phyloP scores from a whole-genome alignment of 2,888 invertebrate species.

The Beris morrisii region DNA sequence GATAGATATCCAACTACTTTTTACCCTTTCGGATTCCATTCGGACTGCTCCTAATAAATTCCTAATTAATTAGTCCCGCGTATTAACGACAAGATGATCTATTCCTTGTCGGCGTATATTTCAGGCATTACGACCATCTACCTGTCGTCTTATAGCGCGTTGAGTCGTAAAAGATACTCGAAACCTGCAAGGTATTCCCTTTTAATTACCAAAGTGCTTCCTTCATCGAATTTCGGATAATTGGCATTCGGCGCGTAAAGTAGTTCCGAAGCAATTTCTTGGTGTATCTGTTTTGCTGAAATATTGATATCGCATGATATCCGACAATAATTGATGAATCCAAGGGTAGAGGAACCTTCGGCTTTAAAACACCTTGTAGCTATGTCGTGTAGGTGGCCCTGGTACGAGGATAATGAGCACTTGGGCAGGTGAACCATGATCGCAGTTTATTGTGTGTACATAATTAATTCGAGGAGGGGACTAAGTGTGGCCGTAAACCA shows the following conservation, averaged over 20 bases:
- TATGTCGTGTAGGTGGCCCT: not conserved
- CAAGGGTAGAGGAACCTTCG: not conserved
- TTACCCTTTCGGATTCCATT: too few species aligned
- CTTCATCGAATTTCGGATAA: conserved; percentile 22
- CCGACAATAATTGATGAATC: conserved; percentile 22
- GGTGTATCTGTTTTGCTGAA: conserved; percentile 10
- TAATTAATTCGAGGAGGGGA: not conserved
- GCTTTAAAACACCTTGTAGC: too few species aligned
- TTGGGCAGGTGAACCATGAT: not conserved
- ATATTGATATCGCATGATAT: conserved; percentile 26
- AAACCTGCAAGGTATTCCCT: not conserved
- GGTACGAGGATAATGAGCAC: not conserved
- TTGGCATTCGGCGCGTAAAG: conserved; percentile 1
- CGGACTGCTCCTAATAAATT: too few species aligned
- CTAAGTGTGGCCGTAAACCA: not conserved
- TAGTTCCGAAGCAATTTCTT: conserved; percentile 13
- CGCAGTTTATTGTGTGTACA: not conserved
- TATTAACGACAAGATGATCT: too few species aligned
- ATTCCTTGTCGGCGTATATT: too few species aligned
- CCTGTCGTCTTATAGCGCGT: too few species aligned
- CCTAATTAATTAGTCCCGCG: too few species aligned
- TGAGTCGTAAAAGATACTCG: too few species aligned
- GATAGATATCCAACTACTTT: too few species aligned
- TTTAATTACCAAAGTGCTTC: conserved; percentile 1
- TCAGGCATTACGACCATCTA: too few species aligned